Percentiles rank a stretch among this genome's conserved stretches.
Conservation (phyloP, 1,140 invertebrate species). For the Pristionchus pacificus region DNA sequence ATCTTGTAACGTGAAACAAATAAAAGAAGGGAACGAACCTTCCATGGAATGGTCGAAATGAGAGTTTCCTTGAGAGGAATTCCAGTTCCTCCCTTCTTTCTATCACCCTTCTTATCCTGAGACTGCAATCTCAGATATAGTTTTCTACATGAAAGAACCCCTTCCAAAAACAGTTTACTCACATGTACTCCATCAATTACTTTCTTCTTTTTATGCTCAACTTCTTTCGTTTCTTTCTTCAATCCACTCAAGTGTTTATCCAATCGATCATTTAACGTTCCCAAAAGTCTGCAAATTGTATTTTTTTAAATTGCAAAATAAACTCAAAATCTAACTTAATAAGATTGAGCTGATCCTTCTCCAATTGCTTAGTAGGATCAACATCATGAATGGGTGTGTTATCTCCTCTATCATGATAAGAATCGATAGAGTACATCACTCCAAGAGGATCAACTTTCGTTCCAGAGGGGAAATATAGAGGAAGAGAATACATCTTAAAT, state of each 20-base stretch:
- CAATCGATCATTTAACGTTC: neutral
- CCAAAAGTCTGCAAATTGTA: neutral
- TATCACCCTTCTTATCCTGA: no score
- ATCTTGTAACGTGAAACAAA: no score
- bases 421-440: neutral
- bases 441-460: neutral
- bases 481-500: neutral
- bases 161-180: no score
- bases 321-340: conserved; percentile 11
- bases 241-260: neutral
- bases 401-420: neutral
- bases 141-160: no score
- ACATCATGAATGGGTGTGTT: neutral
- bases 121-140: no score
- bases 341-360: conserved; percentile 22
- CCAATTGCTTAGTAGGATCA: conserved; percentile 15
- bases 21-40: neutral
- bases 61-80: no score
- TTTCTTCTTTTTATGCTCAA: neutral
- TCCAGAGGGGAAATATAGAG: neutral
- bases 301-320: conserved; percentile 4
- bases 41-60: no score
- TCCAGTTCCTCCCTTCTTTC: no score
- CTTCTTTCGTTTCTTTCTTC: conserved; percentile 6
- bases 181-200: neutral